A percentile compares a stretch with the other conserved stretches of the same genome.
Conservation (phyloP, 2,797 vertebrate species). For the Serranus cabrilla region DNA sequence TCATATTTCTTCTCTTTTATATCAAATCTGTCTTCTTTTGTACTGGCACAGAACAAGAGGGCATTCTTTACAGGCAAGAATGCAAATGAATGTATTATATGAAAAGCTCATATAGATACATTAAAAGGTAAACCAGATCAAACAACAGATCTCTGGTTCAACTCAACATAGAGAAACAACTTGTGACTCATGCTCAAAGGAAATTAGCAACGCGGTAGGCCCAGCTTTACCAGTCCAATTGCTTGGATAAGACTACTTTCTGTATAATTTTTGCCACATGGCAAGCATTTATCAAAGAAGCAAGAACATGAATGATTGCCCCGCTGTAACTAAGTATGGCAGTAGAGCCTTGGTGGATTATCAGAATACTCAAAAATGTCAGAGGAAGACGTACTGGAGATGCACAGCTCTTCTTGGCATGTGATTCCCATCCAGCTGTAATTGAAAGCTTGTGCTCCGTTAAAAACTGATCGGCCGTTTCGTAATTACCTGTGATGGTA, state of each 20-base stretch:
- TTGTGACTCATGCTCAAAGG: conserved; percentile 16
- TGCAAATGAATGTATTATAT: conserved; percentile 15
- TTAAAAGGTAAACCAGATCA: conserved; percentile 12
- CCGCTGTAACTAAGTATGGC: conserved; percentile 30
- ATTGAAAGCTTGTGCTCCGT: conserved; percentile 69
- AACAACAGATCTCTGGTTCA: conserved; percentile 13
- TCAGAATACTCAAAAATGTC: conserved; percentile 41
- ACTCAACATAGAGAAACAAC: conserved; percentile 18
- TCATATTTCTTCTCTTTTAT: neutral
- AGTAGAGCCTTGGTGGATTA: conserved; percentile 35
- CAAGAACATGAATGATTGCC: conserved; percentile 10
- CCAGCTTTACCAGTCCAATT: conserved; percentile 35
- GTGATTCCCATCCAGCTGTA: conserved; percentile 45
- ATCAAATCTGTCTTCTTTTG: conserved; percentile 1
- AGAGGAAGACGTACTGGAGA: conserved; percentile 33
- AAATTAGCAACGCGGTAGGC: conserved; percentile 20
- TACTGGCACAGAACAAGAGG: neutral
- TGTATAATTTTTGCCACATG: conserved; percentile 44
- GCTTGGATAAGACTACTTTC: conserved; percentile 40
- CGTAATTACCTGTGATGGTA: conserved; percentile 68
- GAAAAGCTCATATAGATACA: neutral
- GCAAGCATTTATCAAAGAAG: conserved; percentile 29
- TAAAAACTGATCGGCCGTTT: conserved; percentile 56
- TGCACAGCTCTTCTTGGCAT: conserved; percentile 29
- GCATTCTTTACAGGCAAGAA: neutral